These are phyloP conservation scores for Chaetops frenatus DNA, from an alignment of 2,113 vertebrate species.

Conservation along the genomic window DNA sequence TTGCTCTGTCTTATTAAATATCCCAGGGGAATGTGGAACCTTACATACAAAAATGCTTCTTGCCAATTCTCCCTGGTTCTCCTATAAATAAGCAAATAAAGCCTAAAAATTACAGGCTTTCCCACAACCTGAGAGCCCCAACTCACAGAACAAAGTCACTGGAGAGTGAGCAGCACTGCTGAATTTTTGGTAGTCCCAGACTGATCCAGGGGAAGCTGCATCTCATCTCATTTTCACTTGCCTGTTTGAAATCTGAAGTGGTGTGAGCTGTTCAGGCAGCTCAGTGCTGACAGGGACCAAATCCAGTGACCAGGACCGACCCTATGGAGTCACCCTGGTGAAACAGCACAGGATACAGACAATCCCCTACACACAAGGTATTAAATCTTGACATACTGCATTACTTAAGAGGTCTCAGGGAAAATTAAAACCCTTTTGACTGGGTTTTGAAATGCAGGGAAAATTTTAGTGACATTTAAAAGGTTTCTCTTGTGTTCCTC, in stretches of 20 bases:
- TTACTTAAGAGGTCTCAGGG: constrained; percentile 75
- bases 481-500: constrained; percentile 82
- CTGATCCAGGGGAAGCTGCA: background rate
- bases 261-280: background rate
- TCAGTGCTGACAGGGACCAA: background rate
- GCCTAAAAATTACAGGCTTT: background rate
- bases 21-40: background rate
- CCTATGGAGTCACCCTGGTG: constrained; percentile 28
- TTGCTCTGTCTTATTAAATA: background rate
- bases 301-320: background rate
- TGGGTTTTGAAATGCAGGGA: constrained; percentile 80
- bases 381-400: constrained; percentile 75
- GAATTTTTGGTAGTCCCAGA: background rate
- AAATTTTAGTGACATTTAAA: constrained; percentile 91
- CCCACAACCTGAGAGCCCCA: background rate
- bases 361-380: constrained; percentile 56
- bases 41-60: background rate
- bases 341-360: constrained; percentile 38
- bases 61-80: background rate
- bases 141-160: background rate
- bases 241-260: background rate
- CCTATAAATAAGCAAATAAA: background rate
- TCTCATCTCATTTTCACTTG: background rate
- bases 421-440: constrained; percentile 79
- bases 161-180: background rate